Evolutionary conservation across 2,113 vertebrate genomes (phyloP).

Genomic region (Cairina moschata): DNA sequence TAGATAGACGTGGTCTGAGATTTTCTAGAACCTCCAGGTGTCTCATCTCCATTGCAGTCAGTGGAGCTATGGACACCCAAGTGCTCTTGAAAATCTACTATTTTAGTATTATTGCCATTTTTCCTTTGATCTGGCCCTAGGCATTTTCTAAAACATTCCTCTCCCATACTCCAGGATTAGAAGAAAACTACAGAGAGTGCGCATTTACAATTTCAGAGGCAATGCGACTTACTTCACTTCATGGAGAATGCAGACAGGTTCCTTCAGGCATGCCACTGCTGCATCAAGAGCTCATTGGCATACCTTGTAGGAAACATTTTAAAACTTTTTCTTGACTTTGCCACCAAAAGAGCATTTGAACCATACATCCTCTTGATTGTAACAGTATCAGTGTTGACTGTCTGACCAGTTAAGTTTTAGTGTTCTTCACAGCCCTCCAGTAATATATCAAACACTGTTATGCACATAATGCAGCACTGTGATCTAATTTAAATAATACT

Average conservation of each 20-base stretch:
- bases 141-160: neutral
- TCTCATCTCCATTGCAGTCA: neutral
- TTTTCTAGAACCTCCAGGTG: neutral
- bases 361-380: slow-evolving; percentile 71
- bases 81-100: neutral
- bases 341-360: slow-evolving; percentile 76
- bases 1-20: neutral
- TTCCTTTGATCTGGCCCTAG: neutral
- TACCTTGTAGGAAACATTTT: slow-evolving; percentile 54
- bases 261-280: slow-evolving; percentile 60
- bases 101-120: neutral
- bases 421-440: slow-evolving; percentile 79
- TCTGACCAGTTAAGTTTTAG: slow-evolving; percentile 71
- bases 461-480: slow-evolving; percentile 86
- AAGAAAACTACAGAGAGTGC: neutral
- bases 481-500: slow-evolving; percentile 89
- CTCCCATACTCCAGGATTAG: neutral
- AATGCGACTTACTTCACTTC: slow-evolving; percentile 46
- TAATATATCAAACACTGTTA: slow-evolving; percentile 87
- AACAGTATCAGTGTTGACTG: slow-evolving; percentile 78
- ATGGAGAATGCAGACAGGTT: slow-evolving; percentile 68
- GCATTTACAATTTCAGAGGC: neutral
- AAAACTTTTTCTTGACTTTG: slow-evolving; percentile 67
- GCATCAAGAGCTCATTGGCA: slow-evolving; percentile 55
- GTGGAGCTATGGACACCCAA: neutral